phyloP scores from a whole-genome alignment of 37 sponge, comb jelly and placozoan species.

The Halichondria panicea region DNA sequence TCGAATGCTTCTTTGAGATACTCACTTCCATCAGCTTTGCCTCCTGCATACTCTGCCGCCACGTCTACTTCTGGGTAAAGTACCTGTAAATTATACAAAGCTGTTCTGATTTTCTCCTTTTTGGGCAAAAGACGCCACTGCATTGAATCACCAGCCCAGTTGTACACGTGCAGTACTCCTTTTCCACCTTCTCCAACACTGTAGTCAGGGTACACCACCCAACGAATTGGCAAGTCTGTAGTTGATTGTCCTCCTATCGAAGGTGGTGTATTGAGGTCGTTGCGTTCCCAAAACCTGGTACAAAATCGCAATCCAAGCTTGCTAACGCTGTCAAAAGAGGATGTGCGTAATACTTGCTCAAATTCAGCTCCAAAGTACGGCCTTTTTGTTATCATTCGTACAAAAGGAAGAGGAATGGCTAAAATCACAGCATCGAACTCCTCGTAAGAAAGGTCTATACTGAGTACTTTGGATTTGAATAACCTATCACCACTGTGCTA shows the following conservation, averaged over 20 bases:
- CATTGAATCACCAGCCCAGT: conserved; percentile 6
- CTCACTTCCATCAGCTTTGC: too few species aligned
- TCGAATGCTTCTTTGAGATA: too few species aligned
- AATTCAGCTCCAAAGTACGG: conserved; percentile 6
- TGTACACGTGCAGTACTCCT: conserved; percentile 26
- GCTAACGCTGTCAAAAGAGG: conserved; percentile 1
- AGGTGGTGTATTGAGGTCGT: conserved; percentile 5
- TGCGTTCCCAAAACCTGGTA: conserved; percentile 33
- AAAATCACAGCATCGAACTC: conserved; percentile 36
- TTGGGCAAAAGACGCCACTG: conserved; percentile 10
- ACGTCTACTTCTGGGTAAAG: conserved; percentile 29
- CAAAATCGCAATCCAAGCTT: conserved; percentile 30
- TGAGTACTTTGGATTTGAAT: not conserved
- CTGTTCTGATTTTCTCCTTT: conserved; percentile 12
- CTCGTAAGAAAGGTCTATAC: not conserved
- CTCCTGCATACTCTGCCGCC: too few species aligned
- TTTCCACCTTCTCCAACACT: conserved; percentile 26
- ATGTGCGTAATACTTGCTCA: conserved; percentile 8
- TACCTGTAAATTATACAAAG: conserved; percentile 6
- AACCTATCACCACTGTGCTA: not conserved
- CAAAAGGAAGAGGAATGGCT: conserved; percentile 14
- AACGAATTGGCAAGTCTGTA: conserved; percentile 18
- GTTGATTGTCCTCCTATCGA: conserved; percentile 27
- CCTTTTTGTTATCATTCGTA: conserved; percentile 1
- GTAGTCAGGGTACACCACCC: conserved; percentile 35